Conservation (phyloP, 1,140 invertebrate species). For the Epicauta chinensis region DNA sequence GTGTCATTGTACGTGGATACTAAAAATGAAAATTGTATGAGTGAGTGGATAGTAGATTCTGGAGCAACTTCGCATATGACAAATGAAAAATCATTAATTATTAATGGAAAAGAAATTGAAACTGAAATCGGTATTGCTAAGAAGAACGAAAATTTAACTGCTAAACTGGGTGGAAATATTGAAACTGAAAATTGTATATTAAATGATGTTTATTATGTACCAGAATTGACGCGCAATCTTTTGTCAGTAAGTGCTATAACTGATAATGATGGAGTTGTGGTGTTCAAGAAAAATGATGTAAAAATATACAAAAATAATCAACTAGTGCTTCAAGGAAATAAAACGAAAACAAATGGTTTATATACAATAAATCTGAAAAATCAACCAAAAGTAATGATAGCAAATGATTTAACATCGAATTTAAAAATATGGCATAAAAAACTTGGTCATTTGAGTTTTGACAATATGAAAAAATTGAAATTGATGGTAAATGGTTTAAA, state of each 20-base stretch:
- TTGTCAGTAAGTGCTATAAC: too few species aligned
- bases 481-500: not conserved
- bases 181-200: not conserved
- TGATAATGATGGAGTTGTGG: too few species aligned
- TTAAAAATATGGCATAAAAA: too few species aligned
- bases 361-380: not conserved
- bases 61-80: not conserved
- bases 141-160: not conserved
- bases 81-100: not conserved
- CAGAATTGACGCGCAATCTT: not conserved
- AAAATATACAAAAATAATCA: too few species aligned
- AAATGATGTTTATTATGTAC: not conserved
- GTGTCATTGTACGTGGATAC: not conserved
- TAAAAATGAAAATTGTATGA: not conserved
- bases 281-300: too few species aligned
- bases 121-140: not conserved
- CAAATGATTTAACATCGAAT: not conserved
- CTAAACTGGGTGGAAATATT: not conserved
- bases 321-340: too few species aligned
- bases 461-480: constrained; percentile 4
- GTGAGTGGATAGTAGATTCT: not conserved
- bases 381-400: not conserved
- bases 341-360: too few species aligned
- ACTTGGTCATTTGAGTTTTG: not conserved
- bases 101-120: not conserved